Evolutionary conservation across 2,797 vertebrate genomes (phyloP), one percentile per base, ranked within the genome.

Genomic region (Syndactyla subalaris): DNA sequence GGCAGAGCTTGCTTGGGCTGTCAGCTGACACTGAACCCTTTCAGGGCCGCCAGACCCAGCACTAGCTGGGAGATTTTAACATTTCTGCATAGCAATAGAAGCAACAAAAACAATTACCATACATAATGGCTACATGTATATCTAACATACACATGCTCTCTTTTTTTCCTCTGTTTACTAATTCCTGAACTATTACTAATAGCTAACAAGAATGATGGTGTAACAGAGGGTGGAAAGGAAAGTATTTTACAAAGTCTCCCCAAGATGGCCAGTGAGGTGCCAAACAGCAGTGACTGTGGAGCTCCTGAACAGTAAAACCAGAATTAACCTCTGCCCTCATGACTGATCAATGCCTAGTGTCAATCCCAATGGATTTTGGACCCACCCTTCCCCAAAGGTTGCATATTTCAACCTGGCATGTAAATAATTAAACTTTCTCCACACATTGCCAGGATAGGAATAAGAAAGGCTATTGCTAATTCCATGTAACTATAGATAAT

Each of bases 361-460:
- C 70, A 78, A 74, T 59, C 68, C 39, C 0, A 0, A 52, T 1
- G 51, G 73, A 92, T 88, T 95, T 81, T 29, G 4, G 66, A 94
- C 75, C 67, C 39, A 21, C 11, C 29, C 36, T 75, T 83, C 36
- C 34, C 66, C 48, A 91, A 36, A 83, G 9, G 21, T 41, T 91
- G 48, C 32, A 41, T 82, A 51, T 61, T 82, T 72, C 93, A 92
- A 65, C 41, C 14, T 38, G 30, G 12, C 18, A 32, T 2, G 73
- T 92, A 91, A 88, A 96, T 94, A 86, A 96, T 96, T 96, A 96
- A 95, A 63, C 76, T 79, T 55, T 73, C 62, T 73, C 45, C 63
- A 73, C 58, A 63, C 39, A 39, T 41, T 86, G 48, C 59, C 43
- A 32, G 43, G 76, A 73, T 1, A 88, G 20, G n/a, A 89, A 67